Conservation (phyloP, 2,797 vertebrate genomes). For the Tapera naevia region DNA sequence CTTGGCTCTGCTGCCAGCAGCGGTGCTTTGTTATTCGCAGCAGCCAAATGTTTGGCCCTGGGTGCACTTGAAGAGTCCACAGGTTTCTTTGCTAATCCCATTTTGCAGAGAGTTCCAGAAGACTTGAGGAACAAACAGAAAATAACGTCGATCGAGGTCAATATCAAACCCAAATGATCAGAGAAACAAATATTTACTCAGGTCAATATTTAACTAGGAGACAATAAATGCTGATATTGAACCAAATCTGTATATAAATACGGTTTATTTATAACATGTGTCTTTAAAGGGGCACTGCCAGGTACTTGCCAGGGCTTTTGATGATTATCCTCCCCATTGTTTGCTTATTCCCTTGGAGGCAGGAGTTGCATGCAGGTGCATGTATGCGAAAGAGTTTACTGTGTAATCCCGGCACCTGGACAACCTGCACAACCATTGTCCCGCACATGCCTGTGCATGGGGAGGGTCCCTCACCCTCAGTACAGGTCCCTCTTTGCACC, state of each 20-base stretch:
- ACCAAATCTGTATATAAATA: constrained; percentile 60
- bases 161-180: constrained; percentile 71
- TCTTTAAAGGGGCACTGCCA: constrained; percentile 41
- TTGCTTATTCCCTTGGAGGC: constrained; percentile 31
- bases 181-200: constrained; percentile 70
- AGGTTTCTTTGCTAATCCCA: constrained; percentile 26
- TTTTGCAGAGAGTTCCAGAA: constrained; percentile 66
- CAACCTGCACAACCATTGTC: not conserved
- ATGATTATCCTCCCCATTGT: constrained; percentile 57
- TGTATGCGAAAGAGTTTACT: not conserved
- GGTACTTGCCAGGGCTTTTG: constrained; percentile 18
- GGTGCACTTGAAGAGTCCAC: not conserved
- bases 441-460: not conserved
- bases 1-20: not conserved
- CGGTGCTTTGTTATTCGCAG: not conserved
- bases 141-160: constrained; percentile 56
- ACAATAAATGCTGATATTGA: constrained; percentile 74
- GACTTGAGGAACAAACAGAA: constrained; percentile 59
- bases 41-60: not conserved
- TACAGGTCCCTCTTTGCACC: too few species aligned
- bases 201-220: constrained; percentile 74
- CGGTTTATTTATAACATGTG: constrained; percentile 46
- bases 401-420: not conserved
- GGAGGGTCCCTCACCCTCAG: not conserved
- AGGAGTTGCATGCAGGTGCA: constrained; percentile 28